phyloP scores from a whole-genome alignment of 2,888 invertebrate genomes.

The Apoderus coryli region DNA sequence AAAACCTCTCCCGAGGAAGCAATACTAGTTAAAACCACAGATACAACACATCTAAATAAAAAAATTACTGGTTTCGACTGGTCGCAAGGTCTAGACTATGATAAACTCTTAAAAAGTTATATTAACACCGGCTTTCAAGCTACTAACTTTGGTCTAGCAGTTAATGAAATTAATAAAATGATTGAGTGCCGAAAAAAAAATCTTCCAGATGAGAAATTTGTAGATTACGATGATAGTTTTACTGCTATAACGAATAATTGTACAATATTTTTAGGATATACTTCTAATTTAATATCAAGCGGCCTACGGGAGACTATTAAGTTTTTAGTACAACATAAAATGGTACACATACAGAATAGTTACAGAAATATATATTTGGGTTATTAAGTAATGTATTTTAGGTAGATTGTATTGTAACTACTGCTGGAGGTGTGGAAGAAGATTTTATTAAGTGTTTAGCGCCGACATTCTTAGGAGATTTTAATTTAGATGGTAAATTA shows the following conservation, averaged over 20 bases:
- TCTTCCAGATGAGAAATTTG: slow-evolving; percentile 48
- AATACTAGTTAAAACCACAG: slow-evolving; percentile 25
- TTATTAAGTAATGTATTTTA: slow-evolving; percentile 30
- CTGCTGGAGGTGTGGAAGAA: slow-evolving; percentile 97
- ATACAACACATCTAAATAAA: slow-evolving; percentile 24
- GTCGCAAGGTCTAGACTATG: slow-evolving; percentile 77
- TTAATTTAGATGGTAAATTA: slow-evolving; percentile 62
- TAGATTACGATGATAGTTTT: slow-evolving; percentile 64
- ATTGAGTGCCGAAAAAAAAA: slow-evolving; percentile 56
- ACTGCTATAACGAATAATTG: slow-evolving; percentile 66
- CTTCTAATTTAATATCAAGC: slow-evolving; percentile 93
- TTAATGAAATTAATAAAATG: slow-evolving; percentile 88
- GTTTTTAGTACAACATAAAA: slow-evolving; percentile 71
- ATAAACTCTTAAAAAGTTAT: slow-evolving; percentile 67
- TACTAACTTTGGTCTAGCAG: slow-evolving; percentile 82
- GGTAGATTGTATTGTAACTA: slow-evolving; percentile 93
- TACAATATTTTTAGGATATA: slow-evolving; percentile 93
- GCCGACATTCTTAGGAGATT: slow-evolving; percentile 87
- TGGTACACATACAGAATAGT: slow-evolving; percentile 37
- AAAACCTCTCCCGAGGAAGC: slow-evolving; percentile 23
- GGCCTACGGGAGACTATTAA: slow-evolving; percentile 84
- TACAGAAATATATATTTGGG: not conserved
- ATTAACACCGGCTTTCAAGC: slow-evolving; percentile 90
- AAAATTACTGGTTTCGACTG: slow-evolving; percentile 83
- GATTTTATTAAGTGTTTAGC: slow-evolving; percentile 97